Percentiles rank a stretch among this genome's conserved stretches.
Evolutionary conservation across 2,797 vertebrate species (phyloP).

Genomic region (Pogoniulus pusillus): DNA sequence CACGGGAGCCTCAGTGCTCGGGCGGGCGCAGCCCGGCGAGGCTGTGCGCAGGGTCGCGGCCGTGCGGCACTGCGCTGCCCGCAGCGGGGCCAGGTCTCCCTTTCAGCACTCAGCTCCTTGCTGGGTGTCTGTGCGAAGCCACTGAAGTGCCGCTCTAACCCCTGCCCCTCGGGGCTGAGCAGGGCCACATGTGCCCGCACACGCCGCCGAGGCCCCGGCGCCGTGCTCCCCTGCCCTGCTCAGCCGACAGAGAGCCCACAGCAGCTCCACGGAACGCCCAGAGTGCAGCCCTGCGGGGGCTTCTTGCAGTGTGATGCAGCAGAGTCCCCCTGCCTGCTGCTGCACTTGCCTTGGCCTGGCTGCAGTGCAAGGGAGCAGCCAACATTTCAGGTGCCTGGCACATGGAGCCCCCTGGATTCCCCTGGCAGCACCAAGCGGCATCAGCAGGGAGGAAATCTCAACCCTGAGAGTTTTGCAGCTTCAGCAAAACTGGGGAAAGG

Average conservation of each 20-base stretch:
- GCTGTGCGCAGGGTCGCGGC: accelerated
- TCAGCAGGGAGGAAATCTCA: background rate
- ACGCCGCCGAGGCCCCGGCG: background rate
- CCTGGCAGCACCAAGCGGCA: accelerated
- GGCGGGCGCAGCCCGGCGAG: accelerated
- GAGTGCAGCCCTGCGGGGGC: background rate
- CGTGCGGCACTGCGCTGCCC: background rate
- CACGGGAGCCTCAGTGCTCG: background rate
- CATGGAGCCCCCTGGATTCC: background rate
- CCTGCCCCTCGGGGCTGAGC: background rate
- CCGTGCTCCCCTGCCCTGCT: background rate
- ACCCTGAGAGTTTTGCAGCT: background rate
- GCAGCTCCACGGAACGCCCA: background rate
- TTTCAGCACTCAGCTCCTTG: background rate
- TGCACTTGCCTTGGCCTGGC: background rate
- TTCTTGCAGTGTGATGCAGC: background rate
- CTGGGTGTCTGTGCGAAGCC: background rate
- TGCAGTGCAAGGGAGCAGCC: background rate
- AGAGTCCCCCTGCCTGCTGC: background rate
- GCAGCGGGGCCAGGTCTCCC: background rate
- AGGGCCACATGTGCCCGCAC: background rate
- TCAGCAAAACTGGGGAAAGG: background rate
- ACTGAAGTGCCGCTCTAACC: background rate
- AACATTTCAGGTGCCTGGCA: background rate
- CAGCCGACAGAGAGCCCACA: background rate